A percentile compares a stretch with the other conserved stretches of the same genome.
These are phyloP conservation scores for Brachypodius melanocephalos DNA, from an alignment of 2,113 vertebrate species.

Conservation along the genomic window DNA sequence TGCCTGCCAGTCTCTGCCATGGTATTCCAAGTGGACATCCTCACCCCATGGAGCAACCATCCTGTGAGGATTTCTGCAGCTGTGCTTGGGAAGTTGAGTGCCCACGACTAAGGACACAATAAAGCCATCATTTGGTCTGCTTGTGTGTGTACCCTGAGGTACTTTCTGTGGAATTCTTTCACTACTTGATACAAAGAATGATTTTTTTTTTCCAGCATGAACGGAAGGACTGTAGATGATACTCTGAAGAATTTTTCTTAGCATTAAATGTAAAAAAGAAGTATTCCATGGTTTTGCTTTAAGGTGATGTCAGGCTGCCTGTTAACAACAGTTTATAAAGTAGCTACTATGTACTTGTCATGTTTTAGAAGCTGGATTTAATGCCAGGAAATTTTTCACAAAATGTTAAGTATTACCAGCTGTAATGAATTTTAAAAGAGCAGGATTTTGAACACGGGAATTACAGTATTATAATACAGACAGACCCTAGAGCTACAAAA, in stretches of 20 bases:
- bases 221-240: background rate
- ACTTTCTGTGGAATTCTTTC: background rate
- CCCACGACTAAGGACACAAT: background rate
- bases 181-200: background rate
- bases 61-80: background rate
- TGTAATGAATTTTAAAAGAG: background rate
- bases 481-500: background rate
- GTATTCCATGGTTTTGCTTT: background rate
- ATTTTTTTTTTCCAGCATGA: background rate
- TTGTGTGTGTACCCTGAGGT: background rate
- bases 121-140: background rate
- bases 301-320: background rate
- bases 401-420: background rate
- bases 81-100: background rate
- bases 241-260: background rate
- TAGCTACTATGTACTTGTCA: background rate
- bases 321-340: background rate
- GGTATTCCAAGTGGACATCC: too few relatives aligned
- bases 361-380: background rate
- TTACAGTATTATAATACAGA: background rate
- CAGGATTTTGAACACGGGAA: background rate
- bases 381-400: background rate
- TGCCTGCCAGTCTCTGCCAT: background rate
- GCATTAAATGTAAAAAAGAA: background rate
- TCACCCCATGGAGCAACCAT: rapidly evolving